Conservation (phyloP, 2,113 vertebrate species). For the Spermophilus dauricus region DNA sequence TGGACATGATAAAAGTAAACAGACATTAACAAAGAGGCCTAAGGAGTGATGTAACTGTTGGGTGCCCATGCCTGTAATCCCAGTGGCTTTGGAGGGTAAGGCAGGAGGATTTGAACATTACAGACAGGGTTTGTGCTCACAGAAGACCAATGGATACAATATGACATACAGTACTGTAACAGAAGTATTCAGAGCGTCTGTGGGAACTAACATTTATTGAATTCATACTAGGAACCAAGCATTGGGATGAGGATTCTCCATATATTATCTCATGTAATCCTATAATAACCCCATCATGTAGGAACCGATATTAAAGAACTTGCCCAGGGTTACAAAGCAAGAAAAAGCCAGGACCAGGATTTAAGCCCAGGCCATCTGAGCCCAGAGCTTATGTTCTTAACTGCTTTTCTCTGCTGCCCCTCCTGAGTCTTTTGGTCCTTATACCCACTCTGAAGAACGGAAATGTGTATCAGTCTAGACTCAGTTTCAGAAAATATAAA, state of each 20-base stretch:
- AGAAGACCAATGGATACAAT: background rate
- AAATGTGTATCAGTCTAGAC: background rate
- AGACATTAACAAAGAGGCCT: background rate
- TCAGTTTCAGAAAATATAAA: constrained; percentile 60
- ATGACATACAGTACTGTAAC: background rate
- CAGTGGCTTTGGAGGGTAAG: too few species aligned
- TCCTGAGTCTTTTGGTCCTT: background rate
- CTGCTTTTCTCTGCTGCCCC: background rate
- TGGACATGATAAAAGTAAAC: background rate
- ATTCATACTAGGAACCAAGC: background rate
- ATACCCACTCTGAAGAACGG: background rate
- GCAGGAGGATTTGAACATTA: background rate
- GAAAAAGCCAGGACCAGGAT: constrained; percentile 29
- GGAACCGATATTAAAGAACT: constrained; percentile 59
- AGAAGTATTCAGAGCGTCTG: background rate
- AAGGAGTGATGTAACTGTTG: background rate
- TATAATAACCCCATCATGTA: background rate
- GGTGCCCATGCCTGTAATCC: too few species aligned
- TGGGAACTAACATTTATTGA: background rate
- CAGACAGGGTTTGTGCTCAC: background rate
- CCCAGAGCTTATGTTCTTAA: constrained; percentile 69
- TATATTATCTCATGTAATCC: constrained; percentile 45
- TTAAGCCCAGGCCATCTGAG: constrained; percentile 33
- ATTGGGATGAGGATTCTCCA: constrained; percentile 21
- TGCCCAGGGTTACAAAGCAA: background rate